Base-by-base conservation (phyloP, 2,888 invertebrate genomes). In the Carcina quercana region DNA sequence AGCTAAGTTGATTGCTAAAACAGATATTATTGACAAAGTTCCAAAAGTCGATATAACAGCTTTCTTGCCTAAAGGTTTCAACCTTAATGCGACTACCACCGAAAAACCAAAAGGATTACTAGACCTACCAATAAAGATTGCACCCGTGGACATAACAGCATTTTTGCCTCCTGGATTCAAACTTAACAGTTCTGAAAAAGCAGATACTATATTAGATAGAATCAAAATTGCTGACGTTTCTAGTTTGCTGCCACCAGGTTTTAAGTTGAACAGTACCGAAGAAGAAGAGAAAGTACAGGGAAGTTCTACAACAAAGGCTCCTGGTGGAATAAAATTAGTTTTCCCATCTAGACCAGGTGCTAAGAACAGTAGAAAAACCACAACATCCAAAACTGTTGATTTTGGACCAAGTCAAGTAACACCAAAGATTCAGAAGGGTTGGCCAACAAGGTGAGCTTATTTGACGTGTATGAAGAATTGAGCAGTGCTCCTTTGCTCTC, bases 401-500 rank as follows among this genome's bases (percentile, higher is more conserved):
- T 75, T 76, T 15, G 86, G 85, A 2, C 86, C 87, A 22, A 71
- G 63, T 34, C 70, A 59, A 21, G 60, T 66, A 0, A 69, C 82
- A 1, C 92, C 92, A 4, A 87, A 89, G 30, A 94, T 95, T 48
- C 90, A 91, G 42, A 94, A 92, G 67, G 95, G 94, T 45, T 94
- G 94, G 88, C 95, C 95, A 1, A 88, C 87, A 13, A 91, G 95
- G 89, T 92, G 78, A 57, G 24, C 38, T 26, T 12, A 31, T 22
- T n/a, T 32, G 11, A 19, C 20, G 20, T 20, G n/a, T n/a, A 5
- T 20, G 10, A 20, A 20, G n/a, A 20, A 20, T n/a, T 20, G 20
- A n/a, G 8, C 4, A 20, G 10, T 20, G 8, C 11, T 12, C 3
- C 2, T 12, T 20, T 20, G 8, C 11, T 12, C 3, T 3, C 10